phyloP scores from a whole-genome alignment of 1,140 invertebrate species.

The Lucilia sericata region DNA sequence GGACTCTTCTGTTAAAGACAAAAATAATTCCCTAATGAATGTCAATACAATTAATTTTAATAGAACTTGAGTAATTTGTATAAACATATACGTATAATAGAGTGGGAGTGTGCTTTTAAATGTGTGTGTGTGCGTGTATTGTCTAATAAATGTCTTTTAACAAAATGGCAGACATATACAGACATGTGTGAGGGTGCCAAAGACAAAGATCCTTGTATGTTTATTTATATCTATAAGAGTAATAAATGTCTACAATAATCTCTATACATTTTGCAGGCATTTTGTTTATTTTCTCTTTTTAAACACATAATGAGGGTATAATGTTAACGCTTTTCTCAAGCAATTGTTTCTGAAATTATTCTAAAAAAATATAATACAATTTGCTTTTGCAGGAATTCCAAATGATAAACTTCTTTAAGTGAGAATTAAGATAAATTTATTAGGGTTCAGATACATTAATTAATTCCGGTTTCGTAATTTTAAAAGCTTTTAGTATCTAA shows the following conservation, averaged over 20 bases:
- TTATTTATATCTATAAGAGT: too few species aligned
- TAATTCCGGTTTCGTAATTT: too few species aligned
- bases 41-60: slow-evolving; percentile 39
- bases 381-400: too few species aligned
- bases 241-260: too few species aligned
- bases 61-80: slow-evolving; percentile 9
- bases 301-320: not conserved
- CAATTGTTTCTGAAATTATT: not conserved
- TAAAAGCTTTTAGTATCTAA: too few species aligned
- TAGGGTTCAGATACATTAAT: too few species aligned
- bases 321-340: not conserved
- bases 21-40: not conserved
- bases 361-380: too few species aligned
- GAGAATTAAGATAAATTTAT: too few species aligned
- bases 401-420: too few species aligned
- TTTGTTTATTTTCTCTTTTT: not conserved
- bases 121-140: not conserved
- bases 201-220: not conserved
- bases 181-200: not conserved
- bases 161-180: not conserved
- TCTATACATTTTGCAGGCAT: not conserved
- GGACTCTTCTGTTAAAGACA: not conserved
- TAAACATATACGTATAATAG: not conserved
- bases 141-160: not conserved
- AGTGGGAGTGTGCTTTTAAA: not conserved